phyloP scores from a whole-genome alignment of 1,140 invertebrate species.

The Telenomus remus region DNA sequence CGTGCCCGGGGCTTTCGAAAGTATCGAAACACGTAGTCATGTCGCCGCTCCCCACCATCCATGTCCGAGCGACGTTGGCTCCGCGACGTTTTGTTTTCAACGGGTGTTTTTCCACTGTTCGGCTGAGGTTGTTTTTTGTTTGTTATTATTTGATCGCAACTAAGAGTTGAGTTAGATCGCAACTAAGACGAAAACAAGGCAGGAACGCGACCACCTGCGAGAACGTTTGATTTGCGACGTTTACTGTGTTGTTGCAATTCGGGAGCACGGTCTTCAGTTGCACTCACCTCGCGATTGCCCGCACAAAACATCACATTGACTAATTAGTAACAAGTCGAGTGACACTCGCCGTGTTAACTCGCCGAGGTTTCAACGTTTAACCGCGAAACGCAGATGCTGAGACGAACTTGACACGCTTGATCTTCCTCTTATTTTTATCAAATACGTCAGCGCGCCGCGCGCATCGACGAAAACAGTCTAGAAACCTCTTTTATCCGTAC shows the following conservation, averaged over 20 bases:
- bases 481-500: conserved; percentile 49
- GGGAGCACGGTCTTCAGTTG: too few species aligned
- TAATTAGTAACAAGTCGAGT: conserved; percentile 65
- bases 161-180: too few species aligned
- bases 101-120: too few species aligned
- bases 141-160: too few species aligned
- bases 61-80: neutral
- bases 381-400: conserved; percentile 52
- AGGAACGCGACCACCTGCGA: conserved; percentile 45
- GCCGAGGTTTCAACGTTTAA: conserved; percentile 31
- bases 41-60: conserved; percentile 25
- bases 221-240: too few species aligned
- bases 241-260: too few species aligned
- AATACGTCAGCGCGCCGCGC: conserved; percentile 52
- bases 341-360: conserved; percentile 59
- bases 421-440: conserved; percentile 54
- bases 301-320: conserved; percentile 74
- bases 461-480: conserved; percentile 60
- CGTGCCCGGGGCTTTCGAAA: conserved; percentile 24
- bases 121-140: neutral
- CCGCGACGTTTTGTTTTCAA: neutral
- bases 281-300: conserved; percentile 71
- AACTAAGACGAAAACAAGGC: too few species aligned
- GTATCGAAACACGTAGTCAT: conserved; percentile 28
- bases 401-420: conserved; percentile 60